Conservation (phyloP, 2,797 vertebrate species). For the Pipistrellus pipistrellus region DNA sequence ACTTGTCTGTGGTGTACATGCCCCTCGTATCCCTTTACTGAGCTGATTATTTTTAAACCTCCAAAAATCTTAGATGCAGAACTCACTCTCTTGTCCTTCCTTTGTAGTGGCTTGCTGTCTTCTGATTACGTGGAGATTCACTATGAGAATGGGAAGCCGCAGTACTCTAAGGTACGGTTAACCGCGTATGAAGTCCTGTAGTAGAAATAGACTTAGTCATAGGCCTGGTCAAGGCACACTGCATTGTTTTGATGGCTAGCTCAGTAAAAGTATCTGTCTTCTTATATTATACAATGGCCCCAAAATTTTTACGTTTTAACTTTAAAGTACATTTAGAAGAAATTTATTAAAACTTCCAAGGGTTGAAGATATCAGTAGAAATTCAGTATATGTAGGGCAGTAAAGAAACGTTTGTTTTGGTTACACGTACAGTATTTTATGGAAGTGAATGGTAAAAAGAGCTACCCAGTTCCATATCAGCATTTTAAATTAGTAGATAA, state of each 20-base stretch:
- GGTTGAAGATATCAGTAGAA: not conserved
- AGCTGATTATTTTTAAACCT: conserved; percentile 57
- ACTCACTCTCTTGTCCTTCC: conserved; percentile 79
- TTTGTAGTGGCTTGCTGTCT: conserved; percentile 95
- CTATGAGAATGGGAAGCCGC: conserved; percentile 94
- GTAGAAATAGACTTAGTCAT: not conserved
- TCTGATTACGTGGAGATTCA: conserved; percentile 98
- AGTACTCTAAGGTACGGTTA: conserved; percentile 94
- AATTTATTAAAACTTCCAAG: not conserved
- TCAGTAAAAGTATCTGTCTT: not conserved
- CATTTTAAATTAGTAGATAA: not conserved
- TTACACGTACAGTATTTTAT: not conserved
- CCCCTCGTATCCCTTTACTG: not conserved
- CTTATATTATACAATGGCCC: rapidly evolving
- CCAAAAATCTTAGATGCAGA: not conserved
- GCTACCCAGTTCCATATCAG: not conserved
- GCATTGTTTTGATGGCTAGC: conserved; percentile 9
- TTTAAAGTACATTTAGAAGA: not conserved
- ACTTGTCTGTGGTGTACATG: not conserved
- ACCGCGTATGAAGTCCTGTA: not conserved
- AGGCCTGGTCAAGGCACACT: not conserved
- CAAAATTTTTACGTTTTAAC: not conserved
- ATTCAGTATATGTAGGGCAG: not conserved
- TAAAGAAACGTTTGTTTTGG: conserved; percentile 26
- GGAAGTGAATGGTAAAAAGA: not conserved